A percentile compares a stretch with the other conserved stretches of the same genome.
Evolutionary conservation across 2,113 vertebrate species (phyloP).

Genomic region (Formicarius rufipectus): DNA sequence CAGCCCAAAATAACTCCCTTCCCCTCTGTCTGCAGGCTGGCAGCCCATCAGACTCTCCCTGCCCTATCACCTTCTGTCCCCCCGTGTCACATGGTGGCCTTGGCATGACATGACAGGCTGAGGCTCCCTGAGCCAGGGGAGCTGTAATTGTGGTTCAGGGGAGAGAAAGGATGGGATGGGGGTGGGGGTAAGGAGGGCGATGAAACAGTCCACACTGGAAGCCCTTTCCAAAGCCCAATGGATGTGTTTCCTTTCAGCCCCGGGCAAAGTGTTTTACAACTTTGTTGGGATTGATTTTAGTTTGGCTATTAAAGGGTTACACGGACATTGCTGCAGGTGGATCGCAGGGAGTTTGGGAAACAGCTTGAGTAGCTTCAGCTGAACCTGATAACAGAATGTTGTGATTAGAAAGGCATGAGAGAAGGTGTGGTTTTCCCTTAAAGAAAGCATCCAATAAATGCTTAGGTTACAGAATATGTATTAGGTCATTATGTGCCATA

Average conservation of each 20-base stretch:
- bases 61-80: conserved; percentile 27
- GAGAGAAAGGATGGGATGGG: background rate
- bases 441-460: too few relatives aligned
- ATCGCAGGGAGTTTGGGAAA: too few relatives aligned
- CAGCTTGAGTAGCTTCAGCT: too few relatives aligned
- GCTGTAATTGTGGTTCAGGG: fast-evolving
- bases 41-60: conserved; percentile 18
- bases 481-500: too few relatives aligned
- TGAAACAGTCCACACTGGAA: background rate
- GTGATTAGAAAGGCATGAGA: too few relatives aligned
- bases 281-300: too few relatives aligned
- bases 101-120: background rate
- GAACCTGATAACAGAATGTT: too few relatives aligned
- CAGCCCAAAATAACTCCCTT: conserved; percentile 33
- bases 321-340: too few relatives aligned
- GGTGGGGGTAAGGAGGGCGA: background rate
- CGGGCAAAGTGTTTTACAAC: background rate
- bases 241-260: background rate
- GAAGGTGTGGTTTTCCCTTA: too few relatives aligned
- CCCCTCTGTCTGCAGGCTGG: background rate
- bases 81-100: background rate
- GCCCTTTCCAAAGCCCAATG: background rate
- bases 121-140: background rate
- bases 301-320: too few relatives aligned
- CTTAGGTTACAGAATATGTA: too few relatives aligned